These are phyloP conservation scores for Magallana nippona DNA, from an alignment of 2,888 invertebrate species.

Conservation along the genomic window DNA sequence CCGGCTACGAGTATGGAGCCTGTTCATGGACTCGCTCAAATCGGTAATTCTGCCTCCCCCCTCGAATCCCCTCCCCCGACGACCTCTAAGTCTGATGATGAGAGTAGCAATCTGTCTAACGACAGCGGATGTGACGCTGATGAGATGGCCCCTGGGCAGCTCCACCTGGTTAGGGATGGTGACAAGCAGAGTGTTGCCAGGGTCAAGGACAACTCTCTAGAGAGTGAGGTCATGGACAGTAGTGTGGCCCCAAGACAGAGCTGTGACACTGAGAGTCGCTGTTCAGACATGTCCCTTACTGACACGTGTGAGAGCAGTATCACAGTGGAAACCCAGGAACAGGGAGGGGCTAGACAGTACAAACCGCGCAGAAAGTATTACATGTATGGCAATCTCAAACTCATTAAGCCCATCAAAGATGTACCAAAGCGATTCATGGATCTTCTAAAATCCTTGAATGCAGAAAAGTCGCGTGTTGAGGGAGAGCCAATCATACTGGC, in stretches of 20 bases:
- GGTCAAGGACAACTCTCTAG: neutral
- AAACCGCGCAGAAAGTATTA: conserved; percentile 72
- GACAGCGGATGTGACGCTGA: conserved; percentile 67
- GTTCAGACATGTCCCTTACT: conserved; percentile 59
- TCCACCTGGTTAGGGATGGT: neutral
- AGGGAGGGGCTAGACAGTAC: conserved; percentile 43
- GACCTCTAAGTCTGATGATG: conserved; percentile 39
- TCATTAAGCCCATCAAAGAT: conserved; percentile 76
- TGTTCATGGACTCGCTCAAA: conserved; percentile 24
- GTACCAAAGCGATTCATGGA: conserved; percentile 75
- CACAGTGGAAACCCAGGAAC: conserved; percentile 45
- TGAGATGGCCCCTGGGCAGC: neutral
- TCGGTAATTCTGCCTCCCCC: neutral
- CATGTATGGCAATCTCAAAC: conserved; percentile 74
- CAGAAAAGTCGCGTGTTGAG: conserved; percentile 72
- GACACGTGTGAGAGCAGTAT: conserved; percentile 43
- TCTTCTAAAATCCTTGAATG: conserved; percentile 69
- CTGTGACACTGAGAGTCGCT: conserved; percentile 41
- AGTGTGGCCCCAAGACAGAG: neutral
- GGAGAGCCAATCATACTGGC: conserved; percentile 74
- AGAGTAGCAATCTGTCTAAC: conserved; percentile 45
- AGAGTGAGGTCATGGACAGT: neutral
- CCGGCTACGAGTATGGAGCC: conserved; percentile 18
- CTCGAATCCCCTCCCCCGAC: conserved; percentile 7
- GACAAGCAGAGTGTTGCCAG: conserved; percentile 14